phyloP scores from a whole-genome alignment of 2,888 invertebrate genomes.

The Archips crataeganus region DNA sequence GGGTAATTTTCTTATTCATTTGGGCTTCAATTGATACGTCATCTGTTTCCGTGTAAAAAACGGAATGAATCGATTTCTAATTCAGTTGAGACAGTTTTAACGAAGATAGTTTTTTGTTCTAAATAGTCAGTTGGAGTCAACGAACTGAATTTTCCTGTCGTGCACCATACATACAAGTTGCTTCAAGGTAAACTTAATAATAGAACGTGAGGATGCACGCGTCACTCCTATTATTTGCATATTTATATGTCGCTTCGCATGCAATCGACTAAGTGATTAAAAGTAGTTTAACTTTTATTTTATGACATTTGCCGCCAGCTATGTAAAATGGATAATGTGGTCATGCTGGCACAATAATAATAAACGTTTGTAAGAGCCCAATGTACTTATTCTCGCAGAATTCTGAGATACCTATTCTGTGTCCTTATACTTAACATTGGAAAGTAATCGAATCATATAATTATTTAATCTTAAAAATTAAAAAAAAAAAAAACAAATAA shows the following conservation, averaged over 20 bases:
- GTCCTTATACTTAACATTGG: background rate
- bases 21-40: slow-evolving; percentile 40
- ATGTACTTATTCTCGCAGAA: too few species aligned
- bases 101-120: background rate
- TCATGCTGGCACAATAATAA: background rate
- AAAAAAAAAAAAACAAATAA: slow-evolving; percentile 11
- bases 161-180: slow-evolving; percentile 6
- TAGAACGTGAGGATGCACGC: slow-evolving; percentile 24
- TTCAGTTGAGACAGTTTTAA: slow-evolving; percentile 27
- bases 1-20: slow-evolving; percentile 39
- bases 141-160: slow-evolving; percentile 29
- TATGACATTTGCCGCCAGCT: background rate
- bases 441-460: background rate
- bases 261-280: slow-evolving; percentile 4
- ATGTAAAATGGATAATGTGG: background rate
- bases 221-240: slow-evolving; percentile 31
- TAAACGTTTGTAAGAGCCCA: background rate
- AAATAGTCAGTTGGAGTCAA: slow-evolving; percentile 8
- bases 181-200: slow-evolving; percentile 29
- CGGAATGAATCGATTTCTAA: slow-evolving; percentile 31
- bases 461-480: background rate
- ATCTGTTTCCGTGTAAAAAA: slow-evolving; percentile 39
- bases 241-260: background rate
- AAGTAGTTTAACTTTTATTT: background rate
- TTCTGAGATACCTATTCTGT: too few species aligned